Evolutionary conservation across 2,888 invertebrate species (phyloP), one percentile per base, ranked within the genome.

Genomic region (Petrolisthes cinctipes): DNA sequence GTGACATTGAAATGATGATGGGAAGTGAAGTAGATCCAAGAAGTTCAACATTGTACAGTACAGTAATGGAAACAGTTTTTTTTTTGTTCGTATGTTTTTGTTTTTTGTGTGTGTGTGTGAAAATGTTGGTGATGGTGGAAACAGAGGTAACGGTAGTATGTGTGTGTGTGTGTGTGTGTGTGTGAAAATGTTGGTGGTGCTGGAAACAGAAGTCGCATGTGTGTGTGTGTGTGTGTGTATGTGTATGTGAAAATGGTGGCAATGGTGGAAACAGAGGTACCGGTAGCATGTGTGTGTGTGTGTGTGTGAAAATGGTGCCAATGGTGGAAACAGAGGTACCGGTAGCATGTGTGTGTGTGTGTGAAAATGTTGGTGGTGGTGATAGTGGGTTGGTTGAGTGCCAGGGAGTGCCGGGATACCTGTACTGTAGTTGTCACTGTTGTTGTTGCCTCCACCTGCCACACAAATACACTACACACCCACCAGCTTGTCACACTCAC

Each of bases 211-310:
- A 9, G 76, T 76, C 3, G 61, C 3, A 3, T 61, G 61, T 61
- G 61, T 61, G 51, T 76, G 76, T 76, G 51, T 76, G 76, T 76
- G 76, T 76, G 37, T 76, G 61, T 14, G 61, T 61, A 3, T 14
- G 61, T 61, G 61, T 61, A 3, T 14, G 61, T 14, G 1, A 61
- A 9, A 61, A 61, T 61, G 61, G 0, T 61, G 17, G 61, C 3
- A 3, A 3, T 61, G 17, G 1, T 2, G 17, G 11, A 61, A 14
- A 14, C 37, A 51, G 14, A 51, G 9, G 76, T 61, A 61, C 0
- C 11, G 9, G 76, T 61, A 61, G 3, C 11, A 61, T 14, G 61
- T 9, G 61, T 61, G 61, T 61, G 61, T 61, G 61, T 61, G 61
- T 61, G 17, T 61, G 61, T 61, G 61, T 61, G 17, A 61, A 61